Conservation (phyloP, 2,797 vertebrate genomes). For the Girardinus metallicus region DNA sequence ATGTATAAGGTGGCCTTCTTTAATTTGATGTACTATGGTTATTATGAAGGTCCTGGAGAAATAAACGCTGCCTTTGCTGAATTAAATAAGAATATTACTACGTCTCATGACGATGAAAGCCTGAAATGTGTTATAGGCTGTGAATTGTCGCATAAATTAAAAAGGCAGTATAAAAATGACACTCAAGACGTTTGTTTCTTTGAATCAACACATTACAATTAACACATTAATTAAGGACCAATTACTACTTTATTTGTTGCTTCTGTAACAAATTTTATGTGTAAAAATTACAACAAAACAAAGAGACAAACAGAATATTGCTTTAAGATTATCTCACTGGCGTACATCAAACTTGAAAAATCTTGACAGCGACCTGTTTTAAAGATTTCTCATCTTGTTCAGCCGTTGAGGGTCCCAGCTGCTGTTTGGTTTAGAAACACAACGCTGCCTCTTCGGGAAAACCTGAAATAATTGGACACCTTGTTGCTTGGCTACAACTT, state of each 20-base stretch:
- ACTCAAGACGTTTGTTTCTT: conserved; percentile 8
- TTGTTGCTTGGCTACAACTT: conserved; percentile 65
- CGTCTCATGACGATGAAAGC: conserved; percentile 34
- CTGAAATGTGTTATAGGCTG: conserved; percentile 43
- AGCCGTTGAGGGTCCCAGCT: neutral
- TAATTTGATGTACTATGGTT: conserved; percentile 47
- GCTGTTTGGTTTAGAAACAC: conserved; percentile 8
- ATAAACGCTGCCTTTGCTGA: neutral
- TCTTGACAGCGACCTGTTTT: neutral
- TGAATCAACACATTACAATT: neutral
- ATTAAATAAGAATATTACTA: conserved; percentile 11
- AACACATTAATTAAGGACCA: neutral
- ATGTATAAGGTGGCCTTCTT: conserved; percentile 38
- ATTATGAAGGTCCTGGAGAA: conserved; percentile 24
- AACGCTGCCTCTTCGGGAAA: neutral
- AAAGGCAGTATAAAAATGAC: conserved; percentile 28
- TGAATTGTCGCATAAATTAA: conserved; percentile 26
- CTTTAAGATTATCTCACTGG: neutral
- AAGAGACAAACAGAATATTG: neutral
- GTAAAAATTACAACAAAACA: neutral
- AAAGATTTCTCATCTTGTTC: conserved; percentile 2
- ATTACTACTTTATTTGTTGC: conserved; percentile 7
- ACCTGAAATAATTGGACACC: neutral
- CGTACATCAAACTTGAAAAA: neutral
- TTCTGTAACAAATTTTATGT: neutral